A percentile compares a stretch with the other conserved stretches of the same genome.
Conservation (phyloP, 2,113 vertebrate genomes). For the Manacus vitellinus region DNA sequence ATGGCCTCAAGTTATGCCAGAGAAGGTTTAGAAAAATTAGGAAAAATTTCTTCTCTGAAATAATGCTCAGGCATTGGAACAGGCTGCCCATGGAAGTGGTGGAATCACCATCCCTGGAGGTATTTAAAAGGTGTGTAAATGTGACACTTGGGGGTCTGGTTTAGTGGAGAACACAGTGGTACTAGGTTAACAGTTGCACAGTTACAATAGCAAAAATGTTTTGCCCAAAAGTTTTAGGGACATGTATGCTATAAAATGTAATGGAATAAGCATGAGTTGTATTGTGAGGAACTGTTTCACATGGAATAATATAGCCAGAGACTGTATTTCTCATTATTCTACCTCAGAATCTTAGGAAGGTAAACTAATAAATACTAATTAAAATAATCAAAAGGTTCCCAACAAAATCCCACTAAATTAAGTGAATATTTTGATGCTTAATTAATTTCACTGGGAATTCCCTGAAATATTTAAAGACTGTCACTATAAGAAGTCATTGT, state of each 20-base stretch:
- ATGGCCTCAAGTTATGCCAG: too few relatives aligned
- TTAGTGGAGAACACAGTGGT: too few relatives aligned
- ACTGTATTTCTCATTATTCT: neutral
- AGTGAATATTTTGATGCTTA: neutral
- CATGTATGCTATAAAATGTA: neutral
- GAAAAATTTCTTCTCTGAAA: too few relatives aligned
- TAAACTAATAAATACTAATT: neutral
- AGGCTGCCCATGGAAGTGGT: neutral
- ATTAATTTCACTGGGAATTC: neutral
- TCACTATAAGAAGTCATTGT: neutral
- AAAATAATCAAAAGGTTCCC: neutral
- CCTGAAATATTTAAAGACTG: neutral
- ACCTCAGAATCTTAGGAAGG: neutral
- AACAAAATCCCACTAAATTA: neutral
- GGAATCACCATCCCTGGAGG: neutral
- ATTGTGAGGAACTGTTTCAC: neutral
- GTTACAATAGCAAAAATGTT: neutral
- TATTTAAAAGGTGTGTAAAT: neutral
- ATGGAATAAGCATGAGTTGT: neutral
- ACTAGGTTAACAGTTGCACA: neutral
- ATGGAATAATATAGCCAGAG: neutral
- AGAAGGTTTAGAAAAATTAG: too few relatives aligned
- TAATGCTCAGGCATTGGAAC: neutral
- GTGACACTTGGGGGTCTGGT: neutral
- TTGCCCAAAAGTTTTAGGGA: neutral